Base-by-base conservation (phyloP, 2,797 vertebrate genomes). In the Florisuga fusca region DNA sequence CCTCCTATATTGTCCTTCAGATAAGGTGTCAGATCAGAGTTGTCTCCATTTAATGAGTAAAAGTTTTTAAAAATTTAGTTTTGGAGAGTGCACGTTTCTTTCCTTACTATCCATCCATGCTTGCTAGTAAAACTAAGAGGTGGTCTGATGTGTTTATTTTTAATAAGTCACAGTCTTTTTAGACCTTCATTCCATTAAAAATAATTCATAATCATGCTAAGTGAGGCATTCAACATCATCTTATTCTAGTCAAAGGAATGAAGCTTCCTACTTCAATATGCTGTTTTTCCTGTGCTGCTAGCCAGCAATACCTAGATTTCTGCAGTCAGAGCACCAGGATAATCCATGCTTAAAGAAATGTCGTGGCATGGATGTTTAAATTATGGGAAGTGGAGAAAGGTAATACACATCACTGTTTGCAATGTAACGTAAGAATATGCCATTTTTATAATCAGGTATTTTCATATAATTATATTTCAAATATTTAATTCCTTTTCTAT, bases 121-220 rank as follows among this genome's bases (percentile, higher is more conserved):
- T 54, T 7, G 1, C n/a, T 34, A 22, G 18, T 55, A 23, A 64
- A 83, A 66, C 22, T 18, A 58, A 54, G 17, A 57, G 43, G 41
- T 5, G 2, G 15, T 55, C 66, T 63, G 67, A 64, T 64, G 33
- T 55, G 64, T 72, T 75, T 92, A 20, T 69, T 91, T 75, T 88
- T 67, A 76, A 45, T 71, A 87, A 67, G 22, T n/a, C 81, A 38
- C 51, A 11, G 15, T 85, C 53, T 66, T 84, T 84, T 59, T 81
- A 87, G 84, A 87, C 79, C 82, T 84, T 54, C 59, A 43, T 31
- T 67, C 41, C 33, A 41, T 78, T 66, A 80, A 67, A 93, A 92
- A 51, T 74, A 26, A 31, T 61, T 73, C 66, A 69, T 36, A 78
- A 75, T 57, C 50, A 6, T 89, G 76, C 55, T 80, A 79, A 88